Conservation (phyloP, 2,888 invertebrate genomes). For the Disparrhopalites patrizii region DNA sequence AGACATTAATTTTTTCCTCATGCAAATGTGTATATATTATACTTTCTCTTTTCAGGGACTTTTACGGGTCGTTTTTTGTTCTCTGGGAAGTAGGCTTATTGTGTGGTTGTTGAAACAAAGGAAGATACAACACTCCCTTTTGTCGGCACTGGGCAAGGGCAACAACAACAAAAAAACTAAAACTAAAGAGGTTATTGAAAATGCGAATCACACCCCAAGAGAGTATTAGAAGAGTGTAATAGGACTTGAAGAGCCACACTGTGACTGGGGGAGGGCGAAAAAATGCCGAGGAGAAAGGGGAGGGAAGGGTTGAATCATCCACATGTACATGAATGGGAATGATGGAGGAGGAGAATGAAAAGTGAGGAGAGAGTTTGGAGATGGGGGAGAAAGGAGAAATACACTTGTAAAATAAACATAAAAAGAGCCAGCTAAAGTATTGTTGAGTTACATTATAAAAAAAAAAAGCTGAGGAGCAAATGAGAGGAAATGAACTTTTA, state of each 20-base stretch:
- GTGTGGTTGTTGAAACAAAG: too few species aligned
- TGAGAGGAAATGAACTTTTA: constrained; percentile 25
- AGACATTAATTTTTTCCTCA: too few species aligned
- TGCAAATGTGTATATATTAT: too few species aligned
- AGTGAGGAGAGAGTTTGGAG: constrained; percentile 17
- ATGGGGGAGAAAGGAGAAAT: constrained; percentile 7
- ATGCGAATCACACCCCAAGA: constrained; percentile 3
- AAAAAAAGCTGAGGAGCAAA: constrained; percentile 18
- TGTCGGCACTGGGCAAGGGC: too few species aligned
- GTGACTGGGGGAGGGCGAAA: too few species aligned
- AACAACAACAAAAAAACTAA: too few species aligned
- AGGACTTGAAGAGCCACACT: too few species aligned
- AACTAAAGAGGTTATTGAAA: neutral
- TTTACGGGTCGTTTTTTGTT: too few species aligned
- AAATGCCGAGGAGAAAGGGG: constrained; percentile 11
- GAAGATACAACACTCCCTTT: too few species aligned
- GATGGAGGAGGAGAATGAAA: neutral
- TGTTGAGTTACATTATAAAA: constrained; percentile 3
- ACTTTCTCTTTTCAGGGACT: too few species aligned
- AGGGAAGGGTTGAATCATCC: too few species aligned
- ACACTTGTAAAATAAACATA: constrained; percentile 20
- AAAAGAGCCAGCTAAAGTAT: constrained; percentile 18
- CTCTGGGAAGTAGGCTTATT: too few species aligned
- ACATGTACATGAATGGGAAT: neutral
- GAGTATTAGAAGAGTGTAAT: constrained; percentile 2